Base-by-base conservation (phyloP, 2,113 vertebrate species). In the Rhinolophus ferrumequinum region DNA sequence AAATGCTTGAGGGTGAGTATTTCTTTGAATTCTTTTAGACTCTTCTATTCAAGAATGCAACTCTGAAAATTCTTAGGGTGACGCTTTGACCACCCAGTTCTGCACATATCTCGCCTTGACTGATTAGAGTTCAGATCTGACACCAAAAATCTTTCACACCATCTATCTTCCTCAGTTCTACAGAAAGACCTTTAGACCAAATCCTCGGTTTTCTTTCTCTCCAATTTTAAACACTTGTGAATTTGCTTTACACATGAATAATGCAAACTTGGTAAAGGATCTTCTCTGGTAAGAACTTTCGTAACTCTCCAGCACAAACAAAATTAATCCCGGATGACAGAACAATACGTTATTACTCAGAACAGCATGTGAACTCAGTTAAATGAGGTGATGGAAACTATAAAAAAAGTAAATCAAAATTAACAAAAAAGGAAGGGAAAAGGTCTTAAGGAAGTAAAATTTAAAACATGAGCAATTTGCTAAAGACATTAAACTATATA, bases 171-270 rank as follows among this genome's bases (percentile, higher is more conserved):
- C 44, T 76, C 18, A 1, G 33, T 44, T 95, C 75, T 73, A 41
- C 67, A 47, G 70, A 76, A 80, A 97, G n/a, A 77, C 12, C 38
- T 38, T 79, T 58, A 60, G 9, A 92, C 50, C 26, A 86, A 73
- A 41, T 66, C 69, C 76, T 77, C 69, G 14, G 24, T 88, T 92
- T 94, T 83, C 88, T 93, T 64, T 81, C 70, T 96, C 94, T 81
- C 35, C 41, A 79, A 52, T 16, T 91, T 41, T 38, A 69, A 56
- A 33, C 52, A 75, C 77, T 84, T 50, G 58, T 44, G n/a, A 72
- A 35, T 72, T 87, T 93, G 73, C 41, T 81, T 94, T 82, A 79
- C 33, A 28, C 26, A 41, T 47, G 72, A 97, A 95, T 67, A 69
- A 76, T 62, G 66, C 60, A 89, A 35, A 84, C 64, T 60, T 69